A percentile compares a stretch with the other conserved stretches of the same genome.
These are phyloP conservation scores for Ceratina australensis DNA, from an alignment of 1,140 invertebrate species.

Conservation along the genomic window DNA sequence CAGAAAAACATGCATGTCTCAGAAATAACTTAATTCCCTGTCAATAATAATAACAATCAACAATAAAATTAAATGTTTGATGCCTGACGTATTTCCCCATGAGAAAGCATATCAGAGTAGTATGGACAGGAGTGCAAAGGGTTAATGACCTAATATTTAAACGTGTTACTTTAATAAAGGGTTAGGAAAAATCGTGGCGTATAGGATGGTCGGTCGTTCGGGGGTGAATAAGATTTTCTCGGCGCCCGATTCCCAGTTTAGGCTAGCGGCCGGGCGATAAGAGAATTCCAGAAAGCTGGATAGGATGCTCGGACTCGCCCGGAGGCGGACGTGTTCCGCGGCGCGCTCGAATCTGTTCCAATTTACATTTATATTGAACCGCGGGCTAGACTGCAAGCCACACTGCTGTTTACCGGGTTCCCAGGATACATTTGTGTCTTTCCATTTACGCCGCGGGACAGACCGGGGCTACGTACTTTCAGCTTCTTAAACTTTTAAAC, in stretches of 20 bases:
- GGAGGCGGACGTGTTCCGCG: slow-evolving; percentile 55
- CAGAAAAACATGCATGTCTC: no score
- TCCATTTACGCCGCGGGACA: slow-evolving; percentile 62
- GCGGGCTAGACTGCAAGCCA: slow-evolving; percentile 69
- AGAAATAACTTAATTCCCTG: no score
- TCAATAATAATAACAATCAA: no score
- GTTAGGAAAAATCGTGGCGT: no score
- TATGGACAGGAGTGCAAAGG: no score
- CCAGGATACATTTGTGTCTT: slow-evolving; percentile 73
- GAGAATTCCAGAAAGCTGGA: slow-evolving; percentile 33
- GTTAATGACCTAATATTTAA: no score
- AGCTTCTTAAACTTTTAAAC: slow-evolving; percentile 64
- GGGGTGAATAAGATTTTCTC: slow-evolving; percentile 48
- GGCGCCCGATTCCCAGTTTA: slow-evolving; percentile 38
- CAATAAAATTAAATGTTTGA: no score
- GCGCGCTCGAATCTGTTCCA: slow-evolving; percentile 75
- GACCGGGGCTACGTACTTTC: slow-evolving; percentile 27
- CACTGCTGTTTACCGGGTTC: slow-evolving; percentile 69
- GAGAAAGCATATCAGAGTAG: no score
- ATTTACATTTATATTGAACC: slow-evolving; percentile 80
- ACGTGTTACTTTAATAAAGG: no score
- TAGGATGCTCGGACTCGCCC: slow-evolving; percentile 35
- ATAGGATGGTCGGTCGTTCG: neutral
- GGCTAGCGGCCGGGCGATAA: slow-evolving; percentile 44
- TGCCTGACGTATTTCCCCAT: no score